Evolutionary conservation across 2,797 vertebrate species (phyloP).

Genomic region (Staurois parvus): DNA sequence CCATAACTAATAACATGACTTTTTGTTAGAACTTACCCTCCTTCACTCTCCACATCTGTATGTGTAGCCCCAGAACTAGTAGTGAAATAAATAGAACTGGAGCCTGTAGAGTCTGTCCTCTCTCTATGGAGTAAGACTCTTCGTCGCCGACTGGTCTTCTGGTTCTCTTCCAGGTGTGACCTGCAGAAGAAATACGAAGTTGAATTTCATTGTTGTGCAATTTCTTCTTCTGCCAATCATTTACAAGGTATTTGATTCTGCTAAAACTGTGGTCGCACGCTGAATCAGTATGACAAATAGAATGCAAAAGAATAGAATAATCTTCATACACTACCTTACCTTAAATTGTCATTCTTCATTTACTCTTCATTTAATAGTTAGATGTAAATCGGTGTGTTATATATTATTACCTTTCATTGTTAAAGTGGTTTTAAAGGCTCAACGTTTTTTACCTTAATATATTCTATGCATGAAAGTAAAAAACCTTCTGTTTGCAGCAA

Average conservation of each 20-base stretch:
- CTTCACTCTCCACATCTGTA: conserved; percentile 85
- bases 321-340: too few species aligned
- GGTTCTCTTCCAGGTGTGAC: conserved; percentile 86
- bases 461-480: too few species aligned
- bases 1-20: neutral
- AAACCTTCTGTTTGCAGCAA: too few species aligned
- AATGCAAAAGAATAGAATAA: too few species aligned
- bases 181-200: conserved; percentile 68
- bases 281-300: too few species aligned
- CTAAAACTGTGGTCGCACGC: too few species aligned
- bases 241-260: neutral
- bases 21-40: conserved; percentile 78
- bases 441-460: too few species aligned
- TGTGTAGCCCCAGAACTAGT: conserved; percentile 80
- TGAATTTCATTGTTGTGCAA: neutral
- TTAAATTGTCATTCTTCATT: too few species aligned
- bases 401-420: too few species aligned
- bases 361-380: too few species aligned
- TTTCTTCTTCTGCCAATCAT: neutral
- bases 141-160: conserved; percentile 77
- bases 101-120: conserved; percentile 86
- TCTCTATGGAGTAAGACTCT: conserved; percentile 79
- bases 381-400: too few species aligned
- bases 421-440: too few species aligned
- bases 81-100: conserved; percentile 94